Conservation (phyloP, 2,797 vertebrate genomes). For the Limnodromus scolopaceus region DNA sequence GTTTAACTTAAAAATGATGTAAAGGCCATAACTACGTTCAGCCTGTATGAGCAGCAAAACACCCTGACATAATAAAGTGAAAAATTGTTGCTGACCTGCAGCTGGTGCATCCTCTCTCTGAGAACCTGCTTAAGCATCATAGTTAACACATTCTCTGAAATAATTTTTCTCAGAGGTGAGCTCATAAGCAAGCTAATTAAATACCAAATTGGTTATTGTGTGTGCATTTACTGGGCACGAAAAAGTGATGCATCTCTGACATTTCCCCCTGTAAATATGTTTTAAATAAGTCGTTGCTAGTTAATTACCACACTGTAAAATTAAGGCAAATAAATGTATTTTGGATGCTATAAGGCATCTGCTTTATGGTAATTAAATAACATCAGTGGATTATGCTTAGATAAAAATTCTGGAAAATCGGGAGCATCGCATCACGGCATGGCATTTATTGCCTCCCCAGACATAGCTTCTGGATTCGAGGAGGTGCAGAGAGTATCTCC, state of each 20-base stretch:
- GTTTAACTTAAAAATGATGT: slow-evolving; percentile 19
- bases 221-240: slow-evolving; percentile 7
- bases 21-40: neutral
- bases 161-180: slow-evolving; percentile 45
- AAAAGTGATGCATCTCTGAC: neutral
- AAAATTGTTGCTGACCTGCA: slow-evolving; percentile 16
- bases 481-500: neutral
- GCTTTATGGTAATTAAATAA: slow-evolving; percentile 30
- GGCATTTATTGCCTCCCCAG: neutral
- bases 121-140: neutral
- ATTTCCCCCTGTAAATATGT: slow-evolving; percentile 33
- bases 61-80: neutral
- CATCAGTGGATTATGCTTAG: neutral
- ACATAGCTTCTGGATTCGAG: neutral
- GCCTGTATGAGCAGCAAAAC: neutral
- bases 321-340: slow-evolving; percentile 28
- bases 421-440: neutral
- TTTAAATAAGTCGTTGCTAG: slow-evolving; percentile 1
- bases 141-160: neutral
- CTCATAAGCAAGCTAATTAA: slow-evolving; percentile 45
- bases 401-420: slow-evolving; percentile 5
- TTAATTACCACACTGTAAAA: slow-evolving; percentile 35
- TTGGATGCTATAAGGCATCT: neutral
- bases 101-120: neutral
- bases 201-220: slow-evolving; percentile 7